Conservation (phyloP, 2,888 invertebrate species). For the Nomada goodeniana region DNA sequence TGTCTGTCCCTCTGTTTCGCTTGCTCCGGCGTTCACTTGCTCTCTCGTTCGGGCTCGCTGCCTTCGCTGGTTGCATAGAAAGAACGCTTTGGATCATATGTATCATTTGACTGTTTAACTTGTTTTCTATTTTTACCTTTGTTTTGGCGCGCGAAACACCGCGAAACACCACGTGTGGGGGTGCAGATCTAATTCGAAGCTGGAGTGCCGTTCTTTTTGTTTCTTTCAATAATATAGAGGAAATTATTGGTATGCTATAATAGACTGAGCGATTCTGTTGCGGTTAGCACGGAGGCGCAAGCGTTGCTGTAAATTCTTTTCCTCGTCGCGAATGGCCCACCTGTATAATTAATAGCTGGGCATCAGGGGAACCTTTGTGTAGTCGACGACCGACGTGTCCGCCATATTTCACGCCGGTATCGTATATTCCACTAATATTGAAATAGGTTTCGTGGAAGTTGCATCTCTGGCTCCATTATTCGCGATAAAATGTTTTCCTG, state of each 20-base stretch:
- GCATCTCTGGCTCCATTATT: no score
- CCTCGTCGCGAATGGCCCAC: conserved; percentile 30
- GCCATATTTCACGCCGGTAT: neutral
- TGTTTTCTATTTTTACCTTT: conserved; percentile 34
- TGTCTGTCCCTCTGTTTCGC: neutral
- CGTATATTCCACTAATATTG: neutral
- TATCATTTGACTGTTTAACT: conserved; percentile 33
- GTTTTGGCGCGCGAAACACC: neutral
- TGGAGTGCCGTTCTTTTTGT: neutral
- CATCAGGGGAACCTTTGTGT: neutral
- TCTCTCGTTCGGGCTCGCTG: neutral
- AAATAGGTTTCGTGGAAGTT: neutral
- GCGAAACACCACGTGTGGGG: neutral
- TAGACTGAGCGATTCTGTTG: no score
- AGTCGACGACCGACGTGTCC: neutral
- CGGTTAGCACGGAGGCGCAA: no score
- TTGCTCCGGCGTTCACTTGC: neutral
- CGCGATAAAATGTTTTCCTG: neutral
- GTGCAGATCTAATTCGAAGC: conserved; percentile 15
- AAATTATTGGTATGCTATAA: neutral
- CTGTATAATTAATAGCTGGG: neutral
- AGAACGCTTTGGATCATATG: neutral
- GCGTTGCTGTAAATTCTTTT: conserved; percentile 48
- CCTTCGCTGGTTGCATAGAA: neutral
- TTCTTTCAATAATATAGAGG: neutral